Conservation (phyloP, 2,113 vertebrate species). For the Pachypanchax playfairii region DNA sequence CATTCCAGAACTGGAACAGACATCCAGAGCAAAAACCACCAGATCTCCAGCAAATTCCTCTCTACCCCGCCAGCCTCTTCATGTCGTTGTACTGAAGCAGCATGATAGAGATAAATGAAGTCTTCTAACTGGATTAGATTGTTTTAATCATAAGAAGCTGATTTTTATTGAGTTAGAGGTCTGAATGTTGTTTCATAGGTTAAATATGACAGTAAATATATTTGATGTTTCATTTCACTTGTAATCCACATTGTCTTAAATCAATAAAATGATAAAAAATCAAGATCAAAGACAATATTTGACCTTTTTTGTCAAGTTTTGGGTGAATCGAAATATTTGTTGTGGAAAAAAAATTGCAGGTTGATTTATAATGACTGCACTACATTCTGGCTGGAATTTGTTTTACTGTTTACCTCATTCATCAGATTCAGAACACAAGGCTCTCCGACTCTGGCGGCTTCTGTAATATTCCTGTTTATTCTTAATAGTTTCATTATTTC, state of each 20-base stretch:
- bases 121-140: neutral
- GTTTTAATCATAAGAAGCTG: neutral
- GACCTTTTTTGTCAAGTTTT: neutral
- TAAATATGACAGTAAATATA: too few relatives aligned
- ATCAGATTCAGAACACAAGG: neutral
- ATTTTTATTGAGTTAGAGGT: neutral
- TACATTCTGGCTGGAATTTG: slow-evolving; percentile 7
- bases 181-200: neutral
- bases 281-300: neutral
- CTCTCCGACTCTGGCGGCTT: neutral
- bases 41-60: neutral
- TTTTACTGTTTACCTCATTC: slow-evolving; percentile 1
- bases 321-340: too few relatives aligned
- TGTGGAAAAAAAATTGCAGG: neutral
- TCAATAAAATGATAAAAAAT: too few relatives aligned
- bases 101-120: slow-evolving; percentile 38
- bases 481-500: neutral
- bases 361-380: slow-evolving; percentile 7
- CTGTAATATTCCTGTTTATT: neutral
- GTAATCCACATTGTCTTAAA: too few relatives aligned
- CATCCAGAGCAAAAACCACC: neutral
- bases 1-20: slow-evolving; percentile 35
- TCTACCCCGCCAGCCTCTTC: slow-evolving; percentile 13
- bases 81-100: slow-evolving; percentile 26
- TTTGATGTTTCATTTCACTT: too few relatives aligned